Percentiles rank a stretch among this genome's conserved stretches.
These are phyloP conservation scores for Proctacanthus coquilletti DNA, from an alignment of 1,140 invertebrate genomes.

Conservation along the genomic window DNA sequence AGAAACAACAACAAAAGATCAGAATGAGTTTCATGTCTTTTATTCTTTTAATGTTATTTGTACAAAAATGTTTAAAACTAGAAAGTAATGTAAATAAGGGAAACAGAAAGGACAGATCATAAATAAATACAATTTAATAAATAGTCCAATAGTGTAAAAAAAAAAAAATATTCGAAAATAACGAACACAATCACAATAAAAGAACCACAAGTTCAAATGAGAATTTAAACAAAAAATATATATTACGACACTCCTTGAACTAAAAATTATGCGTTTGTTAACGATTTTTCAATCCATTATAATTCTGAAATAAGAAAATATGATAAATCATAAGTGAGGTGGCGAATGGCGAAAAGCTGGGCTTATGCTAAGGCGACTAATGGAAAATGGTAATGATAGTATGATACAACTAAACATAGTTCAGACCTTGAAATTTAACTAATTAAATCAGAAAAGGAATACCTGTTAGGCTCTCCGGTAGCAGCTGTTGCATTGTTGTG, in stretches of 20 bases:
- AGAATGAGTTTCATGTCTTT: too few relatives aligned
- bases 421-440: too few relatives aligned
- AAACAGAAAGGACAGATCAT: constrained; percentile 3
- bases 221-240: neutral
- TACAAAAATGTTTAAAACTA: neutral
- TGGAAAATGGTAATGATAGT: too few relatives aligned
- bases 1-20: too few relatives aligned
- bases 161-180: too few relatives aligned
- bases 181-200: too few relatives aligned
- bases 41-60: too few relatives aligned
- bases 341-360: neutral
- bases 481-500: constrained; percentile 14
- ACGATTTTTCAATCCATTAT: constrained; percentile 6
- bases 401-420: too few relatives aligned
- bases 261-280: neutral
- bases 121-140: constrained; percentile 1
- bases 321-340: constrained; percentile 7
- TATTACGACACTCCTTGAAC: neutral
- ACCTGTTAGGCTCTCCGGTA: constrained; percentile 22
- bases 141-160: too few relatives aligned
- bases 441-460: too few relatives aligned
- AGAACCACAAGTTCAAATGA: constrained; percentile 1
- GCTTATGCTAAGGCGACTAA: too few relatives aligned
- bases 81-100: neutral
- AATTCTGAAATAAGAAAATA: constrained; percentile 13